Percentiles rank a stretch among this genome's conserved stretches.
phyloP scores from a whole-genome alignment of 1,140 invertebrate species.

The Aphelinus atriplicis region DNA sequence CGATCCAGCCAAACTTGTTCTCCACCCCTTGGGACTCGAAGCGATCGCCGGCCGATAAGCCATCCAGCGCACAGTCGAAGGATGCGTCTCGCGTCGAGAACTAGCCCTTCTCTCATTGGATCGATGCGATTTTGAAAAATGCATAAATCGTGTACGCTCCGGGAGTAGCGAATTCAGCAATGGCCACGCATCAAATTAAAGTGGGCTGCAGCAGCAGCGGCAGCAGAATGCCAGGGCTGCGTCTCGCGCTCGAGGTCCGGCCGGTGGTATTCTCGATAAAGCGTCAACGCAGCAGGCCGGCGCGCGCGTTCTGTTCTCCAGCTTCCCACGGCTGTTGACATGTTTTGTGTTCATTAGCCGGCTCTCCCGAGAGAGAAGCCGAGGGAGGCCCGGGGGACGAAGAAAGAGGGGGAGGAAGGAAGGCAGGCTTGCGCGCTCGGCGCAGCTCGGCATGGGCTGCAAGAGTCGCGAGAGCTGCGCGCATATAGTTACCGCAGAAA shows the following conservation, averaged over 20 bases:
- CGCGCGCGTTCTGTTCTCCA: conserved; percentile 38
- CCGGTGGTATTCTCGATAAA: conserved; percentile 41
- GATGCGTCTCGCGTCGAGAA: no score
- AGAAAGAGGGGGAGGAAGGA: neutral
- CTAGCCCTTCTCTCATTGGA: no score
- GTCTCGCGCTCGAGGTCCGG: neutral
- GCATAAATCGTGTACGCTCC: neutral
- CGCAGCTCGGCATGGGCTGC: neutral
- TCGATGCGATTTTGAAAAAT: no score
- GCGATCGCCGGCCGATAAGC: no score
- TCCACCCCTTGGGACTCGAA: no score
- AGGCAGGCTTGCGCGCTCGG: neutral
- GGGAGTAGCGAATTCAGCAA: neutral
- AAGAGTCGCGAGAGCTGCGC: conserved; percentile 2
- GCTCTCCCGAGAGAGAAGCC: conserved; percentile 47
- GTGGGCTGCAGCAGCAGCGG: neutral
- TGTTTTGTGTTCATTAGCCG: conserved; percentile 66
- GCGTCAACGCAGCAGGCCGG: conserved; percentile 39
- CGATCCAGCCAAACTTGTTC: no score
- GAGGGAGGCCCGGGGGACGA: neutral
- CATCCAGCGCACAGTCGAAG: no score
- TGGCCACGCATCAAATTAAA: neutral
- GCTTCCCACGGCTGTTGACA: conserved; percentile 66
- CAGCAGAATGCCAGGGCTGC: neutral
- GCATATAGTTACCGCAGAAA: conserved; percentile 15